Base-by-base conservation (phyloP, 2,888 invertebrate genomes). In the Drosophila macrospina region DNA sequence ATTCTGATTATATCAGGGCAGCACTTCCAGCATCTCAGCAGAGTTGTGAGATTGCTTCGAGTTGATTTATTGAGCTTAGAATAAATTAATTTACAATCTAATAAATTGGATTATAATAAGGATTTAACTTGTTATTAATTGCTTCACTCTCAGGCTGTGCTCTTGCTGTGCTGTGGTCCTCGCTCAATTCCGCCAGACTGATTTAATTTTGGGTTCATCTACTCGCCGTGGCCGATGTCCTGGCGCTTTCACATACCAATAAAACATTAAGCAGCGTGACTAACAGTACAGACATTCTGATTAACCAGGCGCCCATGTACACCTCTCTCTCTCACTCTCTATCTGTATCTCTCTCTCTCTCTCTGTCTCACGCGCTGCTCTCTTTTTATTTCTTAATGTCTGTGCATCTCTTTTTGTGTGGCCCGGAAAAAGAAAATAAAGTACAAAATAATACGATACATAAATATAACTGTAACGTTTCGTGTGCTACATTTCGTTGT, bases 381-480 rank as follows among this genome's bases (percentile, higher is more conserved):
- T n/a, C 5, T 16, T 6, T 16, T 51, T 20, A 42, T 44, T 24
- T 8, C 15, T 13, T 13, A 45, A 47, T 47, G 37, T 37, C 15
- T 26, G 36, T 51, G 54, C 36, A 67, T 36, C 37, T 32, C 32
- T 45, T 26, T 63, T 41, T 69, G 71, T 56, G 30, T 36, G 37
- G n/a, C n/a, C n/a, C n/a, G n/a, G 13, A 15, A 5, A 15, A 56
- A 26, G 44, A 50, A 63, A 72, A 78, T 39, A 73, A 59, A 73
- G 52, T 60, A 77, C 55, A 67, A 63, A 77, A 77, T 77, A 74
- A 74, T 77, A 52, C 62, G 62, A 72, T 66, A 80, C 72, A 80
- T 86, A 82, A 82, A 80, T 76, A 80, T 86, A 75, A 83, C 69
- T 76, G 86, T 75, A 47, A 62, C 63, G 42, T 68, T 77, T 63